Evolutionary conservation across 2,113 vertebrate species (phyloP), one percentile per base, ranked within the genome.

Genomic region (Zapornia atra): DNA sequence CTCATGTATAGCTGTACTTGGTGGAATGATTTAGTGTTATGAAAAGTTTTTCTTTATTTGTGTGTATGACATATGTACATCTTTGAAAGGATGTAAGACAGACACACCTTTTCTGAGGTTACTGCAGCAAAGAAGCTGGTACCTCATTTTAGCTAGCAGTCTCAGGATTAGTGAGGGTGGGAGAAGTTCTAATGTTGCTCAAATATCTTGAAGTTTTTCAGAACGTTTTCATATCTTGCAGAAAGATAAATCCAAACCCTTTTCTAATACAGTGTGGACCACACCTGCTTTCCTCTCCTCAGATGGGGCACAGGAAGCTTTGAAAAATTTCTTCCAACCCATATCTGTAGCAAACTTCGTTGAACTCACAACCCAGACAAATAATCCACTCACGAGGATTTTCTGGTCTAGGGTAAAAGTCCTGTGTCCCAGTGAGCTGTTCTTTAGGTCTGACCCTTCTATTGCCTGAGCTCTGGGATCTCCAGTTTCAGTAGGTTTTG

Each of bases 41-140:
- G 25, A 50, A 57, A 77, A 82, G 10, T 18, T 63, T 92, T 89
- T 76, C 19, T 81, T 46, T 76, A 2, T 50, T 84, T 66, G 24
- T 46, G 16, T 34, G 2, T 38, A 51, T 70, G 19, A 66, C 44
- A 31, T 19, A 26, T 0, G 0, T 54, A 33, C 1, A 3, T 48
- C 40, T 76, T 70, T 72, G 34, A 50, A 63, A 72, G 40, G 34
- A 54, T 53, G 31, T 33, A 57, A 56, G 65, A 33, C 53, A 33
- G 77, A 48, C n/a, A 51, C 12, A 63, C 50, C 40, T 81, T 38
- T 70, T 42, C 44, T 70, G 22, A 31, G 26, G 51, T 54, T 50
- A 15, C 26, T 53, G 57, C 44, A 57, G 36, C 38, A 80, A 68
- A 57, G 68, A 76, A 80, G 29, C 18, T 50, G 56, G 61, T 59